Evolutionary conservation across 2,797 vertebrate genomes (phyloP).

Genomic region (Anas capensis): DNA sequence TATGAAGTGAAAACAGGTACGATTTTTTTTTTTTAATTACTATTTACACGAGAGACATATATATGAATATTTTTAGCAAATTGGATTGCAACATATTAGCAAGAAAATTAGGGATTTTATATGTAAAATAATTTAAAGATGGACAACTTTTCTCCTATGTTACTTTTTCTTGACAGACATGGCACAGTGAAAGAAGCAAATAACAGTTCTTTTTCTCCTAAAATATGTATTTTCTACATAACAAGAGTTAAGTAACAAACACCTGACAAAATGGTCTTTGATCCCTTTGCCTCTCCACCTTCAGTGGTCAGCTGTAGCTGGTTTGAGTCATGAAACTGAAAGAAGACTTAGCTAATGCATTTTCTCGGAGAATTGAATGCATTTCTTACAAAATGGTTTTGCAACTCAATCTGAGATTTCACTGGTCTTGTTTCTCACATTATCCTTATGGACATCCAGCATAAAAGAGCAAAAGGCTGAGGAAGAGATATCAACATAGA

Average conservation of each 20-base stretch:
- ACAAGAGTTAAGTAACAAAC: neutral
- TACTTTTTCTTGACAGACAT: neutral
- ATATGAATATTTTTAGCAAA: neutral
- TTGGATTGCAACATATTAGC: neutral
- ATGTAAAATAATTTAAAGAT: neutral
- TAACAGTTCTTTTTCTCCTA: neutral
- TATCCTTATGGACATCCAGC: fast-evolving
- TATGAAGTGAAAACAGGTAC: neutral
- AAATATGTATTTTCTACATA: neutral
- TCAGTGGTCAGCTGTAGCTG: neutral
- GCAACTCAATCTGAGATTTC: neutral
- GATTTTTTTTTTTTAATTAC: neutral
- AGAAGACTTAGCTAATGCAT: neutral
- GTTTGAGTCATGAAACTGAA: neutral
- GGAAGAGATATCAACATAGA: neutral
- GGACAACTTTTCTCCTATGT: neutral
- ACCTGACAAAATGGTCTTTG: neutral
- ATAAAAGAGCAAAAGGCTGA: neutral
- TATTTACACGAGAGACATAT: neutral
- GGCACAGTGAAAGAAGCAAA: neutral
- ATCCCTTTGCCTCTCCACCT: neutral
- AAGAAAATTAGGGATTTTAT: neutral
- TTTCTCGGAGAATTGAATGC: neutral
- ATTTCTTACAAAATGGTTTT: neutral
- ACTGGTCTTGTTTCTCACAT: neutral